A percentile compares a stretch with the other conserved stretches of the same genome.
phyloP scores from a whole-genome alignment of 2,113 vertebrate genomes.

The Hippolais icterina region DNA sequence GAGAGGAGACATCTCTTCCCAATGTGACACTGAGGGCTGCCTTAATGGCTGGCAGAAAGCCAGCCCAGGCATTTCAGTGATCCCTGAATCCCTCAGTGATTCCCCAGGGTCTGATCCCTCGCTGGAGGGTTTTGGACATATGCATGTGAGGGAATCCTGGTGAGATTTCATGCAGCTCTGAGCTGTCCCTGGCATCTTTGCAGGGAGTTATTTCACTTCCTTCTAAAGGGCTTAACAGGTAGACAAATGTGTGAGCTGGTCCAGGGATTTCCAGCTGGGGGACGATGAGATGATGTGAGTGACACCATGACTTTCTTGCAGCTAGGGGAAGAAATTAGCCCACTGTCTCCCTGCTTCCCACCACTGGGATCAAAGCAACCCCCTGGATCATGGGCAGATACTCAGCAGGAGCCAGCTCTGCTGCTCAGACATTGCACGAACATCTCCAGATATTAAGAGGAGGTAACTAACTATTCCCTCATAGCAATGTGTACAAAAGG shows the following conservation, averaged over 20 bases:
- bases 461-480: background rate
- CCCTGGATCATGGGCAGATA: background rate
- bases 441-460: background rate
- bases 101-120: background rate
- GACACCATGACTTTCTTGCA: background rate
- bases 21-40: background rate
- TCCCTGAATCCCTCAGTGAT: background rate
- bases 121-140: rapidly evolving
- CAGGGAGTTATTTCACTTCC: background rate
- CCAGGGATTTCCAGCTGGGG: background rate
- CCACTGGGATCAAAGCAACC: background rate
- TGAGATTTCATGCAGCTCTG: background rate
- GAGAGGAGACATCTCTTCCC: background rate
- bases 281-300: background rate
- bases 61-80: background rate
- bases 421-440: background rate
- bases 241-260: background rate
- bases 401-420: background rate
- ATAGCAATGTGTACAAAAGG: background rate
- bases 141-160: rapidly evolving
- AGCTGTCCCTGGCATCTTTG: background rate
- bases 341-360: background rate
- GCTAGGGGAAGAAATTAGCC: background rate
- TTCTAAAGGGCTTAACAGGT: background rate
- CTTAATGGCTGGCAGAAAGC: background rate